These are phyloP conservation scores for Gasteruption jaculator DNA, from an alignment of 2,888 invertebrate genomes.

Conservation along the genomic window DNA sequence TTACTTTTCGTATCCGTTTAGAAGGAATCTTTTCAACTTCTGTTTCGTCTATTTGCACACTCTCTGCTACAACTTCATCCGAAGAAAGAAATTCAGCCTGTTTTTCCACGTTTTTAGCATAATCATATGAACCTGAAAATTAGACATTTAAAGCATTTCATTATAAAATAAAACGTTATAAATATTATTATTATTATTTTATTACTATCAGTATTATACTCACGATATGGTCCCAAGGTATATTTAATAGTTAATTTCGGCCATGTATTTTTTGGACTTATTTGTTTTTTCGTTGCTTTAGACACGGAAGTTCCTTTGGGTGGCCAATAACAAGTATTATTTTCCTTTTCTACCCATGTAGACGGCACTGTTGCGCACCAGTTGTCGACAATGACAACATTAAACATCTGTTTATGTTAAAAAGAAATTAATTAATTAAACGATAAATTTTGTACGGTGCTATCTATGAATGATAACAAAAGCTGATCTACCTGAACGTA, in stretches of 20 bases:
- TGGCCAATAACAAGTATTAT: conserved; percentile 4
- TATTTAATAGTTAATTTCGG: background rate
- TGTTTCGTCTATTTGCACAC: conserved; percentile 3
- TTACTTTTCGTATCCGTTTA: conserved; percentile 2
- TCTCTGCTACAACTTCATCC: conserved; percentile 6
- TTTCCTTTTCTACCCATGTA: conserved; percentile 1
- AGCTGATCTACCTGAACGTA: conserved; percentile 1
- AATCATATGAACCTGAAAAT: no score
- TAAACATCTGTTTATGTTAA: conserved; percentile 3
- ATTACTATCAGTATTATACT: no score
- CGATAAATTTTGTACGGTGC: background rate
- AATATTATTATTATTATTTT: no score
- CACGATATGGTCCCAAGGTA: background rate
- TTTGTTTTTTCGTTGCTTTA: conserved; percentile 1
- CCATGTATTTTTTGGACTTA: background rate
- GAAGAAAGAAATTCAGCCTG: conserved; percentile 3
- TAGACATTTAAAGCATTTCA: no score
- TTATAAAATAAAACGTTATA: no score
- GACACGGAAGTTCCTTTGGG: background rate
- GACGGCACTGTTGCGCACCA: conserved; percentile 1
- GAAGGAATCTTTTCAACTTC: conserved; percentile 1
- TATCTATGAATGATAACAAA: background rate
- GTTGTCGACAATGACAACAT: background rate
- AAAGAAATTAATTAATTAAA: conserved; percentile 1
- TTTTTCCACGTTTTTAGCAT: no score